phyloP scores from a whole-genome alignment of 2,888 invertebrate species.

The Trissolcus brochymenae region DNA sequence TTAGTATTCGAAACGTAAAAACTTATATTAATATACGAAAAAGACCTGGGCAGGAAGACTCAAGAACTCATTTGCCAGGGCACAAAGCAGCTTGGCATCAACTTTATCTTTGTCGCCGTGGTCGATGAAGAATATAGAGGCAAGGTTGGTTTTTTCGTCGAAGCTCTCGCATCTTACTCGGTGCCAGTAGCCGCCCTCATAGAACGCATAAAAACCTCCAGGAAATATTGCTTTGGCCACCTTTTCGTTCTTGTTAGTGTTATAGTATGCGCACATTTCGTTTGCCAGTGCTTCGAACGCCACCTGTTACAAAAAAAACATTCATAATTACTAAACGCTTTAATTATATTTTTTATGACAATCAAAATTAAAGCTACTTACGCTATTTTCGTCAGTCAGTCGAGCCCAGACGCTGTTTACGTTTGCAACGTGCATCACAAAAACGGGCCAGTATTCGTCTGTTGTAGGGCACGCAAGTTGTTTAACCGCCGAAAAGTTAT shows the following conservation, averaged over 20 bases:
- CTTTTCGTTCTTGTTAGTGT: slow-evolving; percentile 39
- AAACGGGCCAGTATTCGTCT: slow-evolving; percentile 80
- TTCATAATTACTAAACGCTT: slow-evolving; percentile 1
- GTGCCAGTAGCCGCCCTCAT: slow-evolving; percentile 75
- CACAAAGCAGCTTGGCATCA: slow-evolving; percentile 78
- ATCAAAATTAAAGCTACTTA: slow-evolving; percentile 72
- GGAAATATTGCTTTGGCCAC: slow-evolving; percentile 62
- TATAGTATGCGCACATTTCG: slow-evolving; percentile 75
- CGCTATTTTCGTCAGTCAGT: slow-evolving; percentile 81
- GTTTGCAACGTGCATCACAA: slow-evolving; percentile 80
- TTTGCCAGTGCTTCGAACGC: slow-evolving; percentile 71
- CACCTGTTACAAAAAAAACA: slow-evolving; percentile 66
- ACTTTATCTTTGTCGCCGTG: slow-evolving; percentile 84
- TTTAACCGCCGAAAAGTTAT: slow-evolving; percentile 50
- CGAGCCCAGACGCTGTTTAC: slow-evolving; percentile 83
- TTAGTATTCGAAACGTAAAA: background rate
- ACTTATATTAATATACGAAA: background rate
- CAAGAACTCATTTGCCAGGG: slow-evolving; percentile 82
- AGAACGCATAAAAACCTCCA: slow-evolving; percentile 76
- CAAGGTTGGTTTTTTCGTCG: slow-evolving; percentile 60
- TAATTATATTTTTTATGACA: background rate
- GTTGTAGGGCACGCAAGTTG: slow-evolving; percentile 69
- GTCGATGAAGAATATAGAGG: slow-evolving; percentile 82
- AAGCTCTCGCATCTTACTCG: slow-evolving; percentile 75
- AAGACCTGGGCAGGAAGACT: slow-evolving; percentile 83